Percentiles rank a stretch among this genome's conserved stretches.
These are phyloP conservation scores for Antigone vipio DNA, from an alignment of 2,113 vertebrate species.

Conservation along the genomic window DNA sequence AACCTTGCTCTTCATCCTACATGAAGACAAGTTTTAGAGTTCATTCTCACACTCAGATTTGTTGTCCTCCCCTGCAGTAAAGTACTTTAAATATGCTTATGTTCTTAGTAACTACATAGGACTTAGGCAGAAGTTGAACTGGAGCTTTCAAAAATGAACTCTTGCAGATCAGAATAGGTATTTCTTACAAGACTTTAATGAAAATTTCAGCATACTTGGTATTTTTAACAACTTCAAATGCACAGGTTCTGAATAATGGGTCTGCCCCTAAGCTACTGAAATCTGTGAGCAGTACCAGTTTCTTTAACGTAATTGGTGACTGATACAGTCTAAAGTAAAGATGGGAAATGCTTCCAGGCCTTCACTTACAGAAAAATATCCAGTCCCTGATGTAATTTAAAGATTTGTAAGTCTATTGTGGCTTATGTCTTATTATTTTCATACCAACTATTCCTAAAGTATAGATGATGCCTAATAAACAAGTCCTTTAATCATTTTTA, in stretches of 20 bases:
- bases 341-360: background rate
- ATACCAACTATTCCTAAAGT: constrained; percentile 47
- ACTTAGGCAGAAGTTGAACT: background rate
- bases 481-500: constrained; percentile 70
- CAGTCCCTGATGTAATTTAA: background rate
- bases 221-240: background rate
- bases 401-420: constrained; percentile 17
- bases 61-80: background rate
- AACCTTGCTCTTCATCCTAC: background rate
- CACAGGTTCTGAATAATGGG: background rate
- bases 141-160: background rate
- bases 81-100: background rate
- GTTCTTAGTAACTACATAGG: background rate
- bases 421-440: constrained; percentile 42
- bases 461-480: constrained; percentile 66
- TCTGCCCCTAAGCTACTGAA: background rate
- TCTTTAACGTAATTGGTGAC: background rate
- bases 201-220: background rate
- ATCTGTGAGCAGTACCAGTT: background rate
- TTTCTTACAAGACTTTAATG: background rate
- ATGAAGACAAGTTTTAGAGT: background rate
- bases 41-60: background rate
- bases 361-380: background rate
- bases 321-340: background rate
- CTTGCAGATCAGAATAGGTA: background rate